phyloP scores from a whole-genome alignment of 1,140 invertebrate species.

The Zaprionus ornatus region DNA sequence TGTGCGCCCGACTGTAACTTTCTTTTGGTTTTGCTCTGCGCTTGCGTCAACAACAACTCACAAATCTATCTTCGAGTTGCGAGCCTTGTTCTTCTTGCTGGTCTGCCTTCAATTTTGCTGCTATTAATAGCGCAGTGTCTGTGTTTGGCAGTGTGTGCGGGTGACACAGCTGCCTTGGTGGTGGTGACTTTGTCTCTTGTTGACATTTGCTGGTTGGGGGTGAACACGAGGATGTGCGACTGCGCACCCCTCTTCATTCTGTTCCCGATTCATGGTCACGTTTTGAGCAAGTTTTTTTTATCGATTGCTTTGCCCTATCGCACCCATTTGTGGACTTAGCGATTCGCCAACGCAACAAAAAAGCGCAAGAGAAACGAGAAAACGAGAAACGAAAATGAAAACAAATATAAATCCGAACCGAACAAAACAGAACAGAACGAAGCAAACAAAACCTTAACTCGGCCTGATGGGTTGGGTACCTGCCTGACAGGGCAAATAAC shows the following conservation, averaged over 20 bases:
- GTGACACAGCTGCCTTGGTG: conserved; percentile 37
- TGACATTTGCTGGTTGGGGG: conserved; percentile 34
- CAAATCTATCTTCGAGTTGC: conserved; percentile 53
- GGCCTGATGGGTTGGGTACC: conserved; percentile 13
- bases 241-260: conserved; percentile 22
- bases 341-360: conserved; percentile 30
- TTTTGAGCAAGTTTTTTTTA: conserved; percentile 17
- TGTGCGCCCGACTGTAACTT: no score
- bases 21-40: not conserved
- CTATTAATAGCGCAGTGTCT: conserved; percentile 29
- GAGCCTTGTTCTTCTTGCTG: conserved; percentile 10
- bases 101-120: conserved; percentile 13
- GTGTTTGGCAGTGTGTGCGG: conserved; percentile 15
- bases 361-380: conserved; percentile 7
- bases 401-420: not conserved
- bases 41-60: conserved; percentile 31
- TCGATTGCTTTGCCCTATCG: conserved; percentile 27
- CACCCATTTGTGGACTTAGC: not conserved
- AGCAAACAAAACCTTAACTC: conserved; percentile 22
- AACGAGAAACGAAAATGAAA: not conserved
- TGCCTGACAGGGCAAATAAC: conserved; percentile 12
- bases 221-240: conserved; percentile 40
- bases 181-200: conserved; percentile 34
- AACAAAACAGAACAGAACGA: conserved; percentile 14
- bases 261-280: conserved; percentile 38